Percentiles rank a stretch among this genome's conserved stretches.
Evolutionary conservation across 2,113 vertebrate species (phyloP).

Genomic region (Typhlomys cinereus): DNA sequence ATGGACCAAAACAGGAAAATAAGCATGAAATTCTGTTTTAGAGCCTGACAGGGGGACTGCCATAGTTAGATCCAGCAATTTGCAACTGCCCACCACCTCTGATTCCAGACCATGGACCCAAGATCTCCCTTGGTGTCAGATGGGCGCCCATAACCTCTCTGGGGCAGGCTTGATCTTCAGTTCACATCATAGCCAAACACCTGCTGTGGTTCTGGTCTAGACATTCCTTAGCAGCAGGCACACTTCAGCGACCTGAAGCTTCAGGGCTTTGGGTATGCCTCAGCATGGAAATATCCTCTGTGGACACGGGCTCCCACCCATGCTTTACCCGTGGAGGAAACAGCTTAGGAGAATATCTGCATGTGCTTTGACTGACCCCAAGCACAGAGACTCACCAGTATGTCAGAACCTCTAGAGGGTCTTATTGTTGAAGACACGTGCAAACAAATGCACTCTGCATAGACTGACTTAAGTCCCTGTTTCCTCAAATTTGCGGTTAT

Average conservation of each 20-base stretch:
- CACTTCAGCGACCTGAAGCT: background rate
- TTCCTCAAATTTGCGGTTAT: background rate
- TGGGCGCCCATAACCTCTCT: background rate
- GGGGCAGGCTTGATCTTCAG: background rate
- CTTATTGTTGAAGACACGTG: background rate
- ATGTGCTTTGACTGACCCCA: background rate
- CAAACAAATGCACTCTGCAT: background rate
- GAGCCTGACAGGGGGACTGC: background rate
- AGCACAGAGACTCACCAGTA: too few species aligned
- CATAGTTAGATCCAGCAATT: background rate
- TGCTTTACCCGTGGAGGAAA: background rate
- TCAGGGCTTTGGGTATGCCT: background rate
- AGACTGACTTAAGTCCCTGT: background rate
- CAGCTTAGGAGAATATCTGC: too few species aligned
- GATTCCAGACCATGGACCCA: background rate
- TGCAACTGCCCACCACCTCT: background rate
- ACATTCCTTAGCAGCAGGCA: background rate
- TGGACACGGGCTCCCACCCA: background rate
- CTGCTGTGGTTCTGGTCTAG: background rate
- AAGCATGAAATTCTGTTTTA: too few species aligned
- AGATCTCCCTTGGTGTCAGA: background rate
- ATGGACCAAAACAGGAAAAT: too few species aligned
- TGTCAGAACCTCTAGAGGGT: background rate
- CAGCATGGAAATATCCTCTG: background rate
- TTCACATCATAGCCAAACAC: background rate